Evolutionary conservation across 1,140 invertebrate genomes (phyloP), one percentile per base, ranked within the genome.

Genomic region (Pinna nobilis): DNA sequence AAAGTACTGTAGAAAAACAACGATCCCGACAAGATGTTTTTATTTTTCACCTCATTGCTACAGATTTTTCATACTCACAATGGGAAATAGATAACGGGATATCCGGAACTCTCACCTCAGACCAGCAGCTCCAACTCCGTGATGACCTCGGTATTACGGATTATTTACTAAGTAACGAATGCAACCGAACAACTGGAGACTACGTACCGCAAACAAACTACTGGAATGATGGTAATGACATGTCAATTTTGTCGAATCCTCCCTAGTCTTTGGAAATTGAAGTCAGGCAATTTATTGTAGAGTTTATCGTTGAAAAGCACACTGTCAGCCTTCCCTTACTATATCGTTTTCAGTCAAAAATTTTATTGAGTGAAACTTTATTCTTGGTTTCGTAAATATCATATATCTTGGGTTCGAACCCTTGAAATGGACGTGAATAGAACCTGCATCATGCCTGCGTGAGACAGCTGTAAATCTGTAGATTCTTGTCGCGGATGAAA

Each of bases 161-260:
- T 15, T 63, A 63, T 23, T 13, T 63, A 20, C 6, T 13, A 13
- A 44, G 11, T 18, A 23, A 59, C 32, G 0, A 7, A 2, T 63
- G 59, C 44, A 28, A 13, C 9, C 20, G 37, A 28, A 20, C 33
- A 9, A 37, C 35, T 0, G 59, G 37, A 2, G 25, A 44, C 6
- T 63, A 28, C 18, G 23, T 44, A 15, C 59, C 59, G 33, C 39
- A 44, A 6, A 44, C n/a, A 18, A 44, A 63, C 32, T 44, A 63
- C 39, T 63, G 59, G 59, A 63, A 44, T 37, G 59, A 63, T 63
- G 37, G 59, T 63, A 44, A 44, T n/a, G n/a, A n/a, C n/a, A n/a
- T n/a, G n/a, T n/a, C n/a, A n/a, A n/a, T n/a, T n/a, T n/a, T n/a
- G 39, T 44, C n/a, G 39, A 44, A 11, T 44, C n/a, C n/a, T 44